Evolutionary conservation across 2,888 invertebrate species (phyloP), one percentile per base, ranked within the genome.

Genomic region (Drosophila limbata): DNA sequence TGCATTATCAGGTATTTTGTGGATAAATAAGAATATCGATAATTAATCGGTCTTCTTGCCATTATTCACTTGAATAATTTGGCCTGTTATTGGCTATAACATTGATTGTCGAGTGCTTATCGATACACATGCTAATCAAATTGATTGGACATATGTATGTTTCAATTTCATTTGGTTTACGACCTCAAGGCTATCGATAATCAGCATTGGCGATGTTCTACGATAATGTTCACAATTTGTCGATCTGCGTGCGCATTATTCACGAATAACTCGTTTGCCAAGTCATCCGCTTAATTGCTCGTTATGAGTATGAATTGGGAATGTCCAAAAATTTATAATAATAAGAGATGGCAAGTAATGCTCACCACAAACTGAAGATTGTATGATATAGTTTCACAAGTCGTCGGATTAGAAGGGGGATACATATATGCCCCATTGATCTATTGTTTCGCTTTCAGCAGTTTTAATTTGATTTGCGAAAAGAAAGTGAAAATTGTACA

Each of bases 391-490:
- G 11, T 15, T 17, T 48, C 17, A 11, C 9, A 28, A 15, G 48
- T 31, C 15, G 17, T 33, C 1, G 8, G 50, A 19, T 50, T 50
- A 50, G 47, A 15, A 47, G 28, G 25, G n/a, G 37, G 37, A n/a
- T 28, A 8, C 2, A 37, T 42, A n/a, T 45, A 21, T 69, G 35
- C 21, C 50, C 15, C 35, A 25, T 25, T 40, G 44, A 67, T 51
- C 59, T 35, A 61, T 74, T 74, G 79, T 61, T 50, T 44, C 33
- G 68, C 73, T 66, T 73, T 74, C 73, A 44, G 28, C 78, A 51
- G 17, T 45, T 25, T 65, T 42, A 61, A 73, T 61, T 77, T 48
- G 67, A 77, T 61, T 77, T 57, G 73, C 47, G 42, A 52, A 73
- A 73, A 68, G 74, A 74, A 74, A 74, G 79, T 62, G 53, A 67